Percentiles rank a stretch among this genome's conserved stretches.
These are phyloP conservation scores for Standfussiana lucernea DNA, from an alignment of 2,888 invertebrate species.

Conservation along the genomic window DNA sequence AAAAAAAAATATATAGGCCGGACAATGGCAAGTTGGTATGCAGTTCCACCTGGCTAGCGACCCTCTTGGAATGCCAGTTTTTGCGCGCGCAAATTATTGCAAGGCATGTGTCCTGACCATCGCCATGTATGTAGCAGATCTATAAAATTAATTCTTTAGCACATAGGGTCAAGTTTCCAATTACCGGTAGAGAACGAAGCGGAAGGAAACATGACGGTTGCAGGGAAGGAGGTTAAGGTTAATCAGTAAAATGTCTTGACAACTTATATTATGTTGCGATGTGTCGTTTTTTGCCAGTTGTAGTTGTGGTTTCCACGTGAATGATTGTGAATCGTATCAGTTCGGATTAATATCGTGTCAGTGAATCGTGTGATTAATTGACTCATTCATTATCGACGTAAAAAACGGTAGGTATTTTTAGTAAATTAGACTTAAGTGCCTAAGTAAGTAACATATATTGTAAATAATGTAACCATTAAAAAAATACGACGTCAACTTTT, in stretches of 20 bases:
- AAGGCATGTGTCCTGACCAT: conserved; percentile 38
- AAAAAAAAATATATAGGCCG: conserved; percentile 59
- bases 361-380: conserved; percentile 36
- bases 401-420: conserved; percentile 3
- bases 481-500: not conserved
- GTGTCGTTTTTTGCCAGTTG: conserved; percentile 59
- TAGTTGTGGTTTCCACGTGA: conserved; percentile 53
- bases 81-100: conserved; percentile 57
- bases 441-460: not conserved
- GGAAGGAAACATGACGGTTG: conserved; percentile 62
- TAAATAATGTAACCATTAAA: not conserved
- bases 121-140: conserved; percentile 40
- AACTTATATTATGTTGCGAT: conserved; percentile 24
- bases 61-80: conserved; percentile 64
- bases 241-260: conserved; percentile 45
- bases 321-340: conserved; percentile 39
- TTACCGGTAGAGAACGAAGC: conserved; percentile 64
- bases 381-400: conserved; percentile 18
- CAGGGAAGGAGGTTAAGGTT: conserved; percentile 24
- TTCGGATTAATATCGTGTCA: conserved; percentile 41
- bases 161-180: conserved; percentile 55
- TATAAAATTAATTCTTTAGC: conserved; percentile 55
- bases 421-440: conserved; percentile 4
- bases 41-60: conserved; percentile 66
- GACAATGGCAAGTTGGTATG: conserved; percentile 60